Percentiles rank a stretch among this genome's conserved stretches.
phyloP scores from a whole-genome alignment of 2,888 invertebrate species.

The Trachelus stipa region DNA sequence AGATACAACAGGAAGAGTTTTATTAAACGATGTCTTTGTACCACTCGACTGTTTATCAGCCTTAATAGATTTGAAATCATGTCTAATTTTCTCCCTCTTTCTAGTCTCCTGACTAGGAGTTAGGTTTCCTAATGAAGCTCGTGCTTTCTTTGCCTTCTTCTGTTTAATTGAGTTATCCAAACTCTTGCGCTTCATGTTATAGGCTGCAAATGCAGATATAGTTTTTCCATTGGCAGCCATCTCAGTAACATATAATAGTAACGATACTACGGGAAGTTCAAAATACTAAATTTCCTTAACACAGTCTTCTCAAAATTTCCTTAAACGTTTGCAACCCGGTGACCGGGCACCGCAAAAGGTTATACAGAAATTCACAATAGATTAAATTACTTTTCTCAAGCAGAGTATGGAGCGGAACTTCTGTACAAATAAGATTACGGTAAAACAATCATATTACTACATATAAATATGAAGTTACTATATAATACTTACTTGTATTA shows the following conservation, averaged over 20 bases:
- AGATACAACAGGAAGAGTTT: neutral
- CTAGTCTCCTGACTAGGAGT: neutral
- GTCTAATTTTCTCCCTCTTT: neutral
- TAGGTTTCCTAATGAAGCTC: neutral
- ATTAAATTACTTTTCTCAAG: too few species aligned
- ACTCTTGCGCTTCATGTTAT: conserved; percentile 37
- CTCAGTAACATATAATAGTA: conserved; percentile 3
- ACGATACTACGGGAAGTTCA: neutral
- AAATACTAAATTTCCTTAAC: too few species aligned
- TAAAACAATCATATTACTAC: too few species aligned
- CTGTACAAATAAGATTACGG: too few species aligned
- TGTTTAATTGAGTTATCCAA: conserved; percentile 9
- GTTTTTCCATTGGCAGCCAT: conserved; percentile 24
- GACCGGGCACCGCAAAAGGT: too few species aligned
- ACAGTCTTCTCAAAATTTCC: too few species aligned
- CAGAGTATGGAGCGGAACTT: too few species aligned
- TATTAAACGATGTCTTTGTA: neutral
- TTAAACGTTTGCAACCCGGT: too few species aligned
- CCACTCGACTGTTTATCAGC: neutral
- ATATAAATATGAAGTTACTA: too few species aligned
- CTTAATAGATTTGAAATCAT: neutral
- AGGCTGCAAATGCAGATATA: conserved; percentile 48
- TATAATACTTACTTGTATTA: too few species aligned
- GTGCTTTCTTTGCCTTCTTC: conserved; percentile 21
- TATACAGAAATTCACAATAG: too few species aligned